Base-by-base conservation (phyloP, 2,888 invertebrate species). In the Dasypogon diadema region DNA sequence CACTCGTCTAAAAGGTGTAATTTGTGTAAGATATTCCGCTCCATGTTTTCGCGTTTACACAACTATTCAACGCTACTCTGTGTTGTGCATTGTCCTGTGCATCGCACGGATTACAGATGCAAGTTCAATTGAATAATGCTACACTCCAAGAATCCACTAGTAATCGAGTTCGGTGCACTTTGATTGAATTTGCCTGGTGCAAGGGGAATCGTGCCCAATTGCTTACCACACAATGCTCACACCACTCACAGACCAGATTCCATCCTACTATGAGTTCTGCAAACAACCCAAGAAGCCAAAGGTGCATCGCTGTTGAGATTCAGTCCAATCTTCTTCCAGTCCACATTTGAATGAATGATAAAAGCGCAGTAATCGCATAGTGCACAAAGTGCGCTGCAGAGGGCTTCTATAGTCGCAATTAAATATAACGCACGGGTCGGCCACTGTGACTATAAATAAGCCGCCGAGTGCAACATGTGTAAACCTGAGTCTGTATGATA, bases 161-260 rank as follows among this genome's bases (percentile, higher is more conserved):
- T 0, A 12, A n/a, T 42, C 42, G 46, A 65, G 65, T 65, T 65
- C 65, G 65, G 65, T 65, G 65, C 65, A 65, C 65, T 65, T 65
- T 65, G 42, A 65, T 65, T 48, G 65, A 65, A 65, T 65, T 65
- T 22, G 24, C 22, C 14, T 5, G 24, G 6, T 37, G 16, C 6
- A 8, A 16, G 12, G 18, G 14, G 51, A 21, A 26, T 0, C 10
- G 46, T 18, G 14, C 14, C 46, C 8, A 46, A 5, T 22, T 65
- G 18, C 6, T 18, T 30, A 16, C 63, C 34, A 18, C n/a, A n/a
- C n/a, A n/a, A n/a, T n/a, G n/a, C n/a, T 10, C 34, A 30, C 34
- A 30, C 34, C 34, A 30, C 34, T 30, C 34, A 10, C 34, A n/a
- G n/a, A n/a, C n/a, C n/a, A n/a, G n/a, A n/a, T n/a, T n/a, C n/a